Evolutionary conservation across 2,888 invertebrate genomes (phyloP), one percentile per base, ranked within the genome.

Genomic region (Caenorhabditis macrosperma): DNA sequence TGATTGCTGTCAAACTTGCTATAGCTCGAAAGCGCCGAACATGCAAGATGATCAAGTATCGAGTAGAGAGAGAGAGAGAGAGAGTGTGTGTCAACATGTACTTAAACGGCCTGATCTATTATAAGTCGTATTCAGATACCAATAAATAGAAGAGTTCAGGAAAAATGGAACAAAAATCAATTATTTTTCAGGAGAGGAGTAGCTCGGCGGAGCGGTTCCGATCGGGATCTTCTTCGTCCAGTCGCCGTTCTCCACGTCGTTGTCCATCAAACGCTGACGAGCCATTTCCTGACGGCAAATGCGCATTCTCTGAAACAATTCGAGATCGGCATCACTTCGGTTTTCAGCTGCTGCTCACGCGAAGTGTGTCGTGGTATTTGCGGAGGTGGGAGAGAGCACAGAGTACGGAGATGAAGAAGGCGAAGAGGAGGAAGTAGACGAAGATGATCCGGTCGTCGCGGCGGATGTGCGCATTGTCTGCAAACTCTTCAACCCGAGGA

Each of bases 221-320:
- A 55, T 46, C n/a, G 72, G 72, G 9, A 72, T 55, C 20, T 38
- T 24, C 38, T 72, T 72, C 5, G 64, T 55, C 72, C 72, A 72
- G 12, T 55, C 1, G 1, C 57, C 57, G 41, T 22, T 57, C 38
- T 48, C 64, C 48, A 35, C 20, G 52, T 54, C 33, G 1, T 35
- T 15, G 1, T 30, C n/a, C 10, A 50, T 63, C 28, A 48, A 22
- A 22, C 17, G 17, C 1, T 35, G 57, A 17, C 41, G 20, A n/a
- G 26, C 10, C 1, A 22, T 20, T 10, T 48, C 52, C 1, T 38
- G 52, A 6, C 69, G 69, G 20, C 38, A 59, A 20, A 60, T 15
- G 12, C 60, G 69, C 24, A 60, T 41, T 10, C 41, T 50, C 69
- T 69, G 28, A 28, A 52, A 52, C 2, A 10, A 2, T 17, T 2